Evolutionary conservation across 2,113 vertebrate genomes (phyloP), one percentile per base, ranked within the genome.

Genomic region (Mus pahari): DNA sequence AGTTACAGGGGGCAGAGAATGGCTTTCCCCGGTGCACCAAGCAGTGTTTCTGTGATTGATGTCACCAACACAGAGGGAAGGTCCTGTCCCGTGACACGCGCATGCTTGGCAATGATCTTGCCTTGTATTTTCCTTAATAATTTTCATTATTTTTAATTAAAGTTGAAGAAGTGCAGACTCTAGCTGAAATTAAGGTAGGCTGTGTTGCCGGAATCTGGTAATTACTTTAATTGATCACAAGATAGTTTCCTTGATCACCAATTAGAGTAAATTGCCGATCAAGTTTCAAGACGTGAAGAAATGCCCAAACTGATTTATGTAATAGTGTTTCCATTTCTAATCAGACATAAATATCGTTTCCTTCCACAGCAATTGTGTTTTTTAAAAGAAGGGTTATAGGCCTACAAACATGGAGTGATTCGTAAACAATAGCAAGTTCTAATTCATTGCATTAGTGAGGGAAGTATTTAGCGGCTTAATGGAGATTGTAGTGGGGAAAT

Each of bases 191-290:
- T 99, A 99, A 99, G 98, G 99, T 99, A 98, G 99, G 99, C 99
- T 99, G 99, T 99, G 99, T 99, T 99, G 99, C 99, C 99, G 99
- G 99, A 99, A 99, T 99, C 99, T 99, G 98, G 98, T 99, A 99
- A 99, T 99, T 99, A 99, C 99, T 99, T 99, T 99, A 99, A 99
- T 99, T 99, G 99, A 99, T 99, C 99, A 98, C 99, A 98, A 99
- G 99, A 99, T 98, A 99, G 99, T 99, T 99, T 99, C 99, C 99
- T 99, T 99, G 99, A 99, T 99, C 99, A 99, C 99, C 99, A 99
- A 99, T 99, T 99, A 99, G 98, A 99, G 99, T 98, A 98, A 99
- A 99, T 99, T 98, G 98, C 99, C 45, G 99, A 99, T 99, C 99
- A 99, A 98, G 99, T 99, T 99, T 99, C 99, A 99, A 99, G 97